phyloP scores from a whole-genome alignment of 2,888 invertebrate genomes.

The Aelia acuminata region DNA sequence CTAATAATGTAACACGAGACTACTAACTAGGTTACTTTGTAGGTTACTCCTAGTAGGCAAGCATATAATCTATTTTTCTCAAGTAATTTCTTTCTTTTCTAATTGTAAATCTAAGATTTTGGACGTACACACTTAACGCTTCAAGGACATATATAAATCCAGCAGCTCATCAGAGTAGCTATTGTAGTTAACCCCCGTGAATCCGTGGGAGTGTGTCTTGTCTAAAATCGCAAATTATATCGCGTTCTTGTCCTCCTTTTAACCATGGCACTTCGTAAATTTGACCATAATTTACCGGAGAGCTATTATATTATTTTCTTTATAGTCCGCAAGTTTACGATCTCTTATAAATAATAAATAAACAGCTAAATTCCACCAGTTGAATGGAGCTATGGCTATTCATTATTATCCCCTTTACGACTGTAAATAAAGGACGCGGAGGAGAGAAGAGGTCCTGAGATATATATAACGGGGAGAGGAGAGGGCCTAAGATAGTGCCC shows the following conservation, averaged over 20 bases:
- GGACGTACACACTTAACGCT: no score
- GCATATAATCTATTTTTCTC: no score
- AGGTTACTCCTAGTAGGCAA: no score
- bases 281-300: background rate
- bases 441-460: background rate
- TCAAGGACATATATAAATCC: no score
- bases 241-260: background rate
- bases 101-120: no score
- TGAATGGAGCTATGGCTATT: background rate
- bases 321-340: background rate
- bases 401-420: constrained; percentile 33
- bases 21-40: no score
- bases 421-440: constrained; percentile 29
- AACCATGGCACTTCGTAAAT: background rate
- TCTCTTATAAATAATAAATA: background rate
- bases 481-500: constrained; percentile 1
- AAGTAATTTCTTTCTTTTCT: no score
- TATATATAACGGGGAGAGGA: background rate
- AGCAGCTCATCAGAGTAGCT: background rate
- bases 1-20: no score
- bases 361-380: background rate
- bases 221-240: constrained; percentile 13
- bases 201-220: background rate
- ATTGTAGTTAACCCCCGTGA: background rate
- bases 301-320: background rate